phyloP scores from a whole-genome alignment of 2,113 vertebrate genomes.

The Mionectes macconnelli region DNA sequence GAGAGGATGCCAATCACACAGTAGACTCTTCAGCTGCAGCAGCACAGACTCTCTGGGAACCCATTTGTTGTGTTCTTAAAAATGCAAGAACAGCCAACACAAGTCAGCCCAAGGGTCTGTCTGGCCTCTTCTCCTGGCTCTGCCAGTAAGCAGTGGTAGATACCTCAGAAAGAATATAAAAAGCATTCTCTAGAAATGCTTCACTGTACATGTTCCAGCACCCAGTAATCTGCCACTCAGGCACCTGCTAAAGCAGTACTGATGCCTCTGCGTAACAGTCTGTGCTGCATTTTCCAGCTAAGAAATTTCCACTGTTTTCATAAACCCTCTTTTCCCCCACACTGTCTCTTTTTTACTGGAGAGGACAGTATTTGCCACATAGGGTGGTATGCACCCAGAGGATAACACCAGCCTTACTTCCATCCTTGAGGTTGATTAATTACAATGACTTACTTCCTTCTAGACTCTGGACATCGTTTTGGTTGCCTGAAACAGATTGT shows the following conservation, averaged over 20 bases:
- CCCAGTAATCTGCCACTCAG: neutral
- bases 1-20: neutral
- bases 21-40: neutral
- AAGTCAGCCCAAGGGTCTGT: neutral
- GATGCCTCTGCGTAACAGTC: neutral
- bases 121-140: neutral
- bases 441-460: neutral
- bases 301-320: neutral
- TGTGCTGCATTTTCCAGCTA: neutral
- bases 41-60: neutral
- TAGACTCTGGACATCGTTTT: neutral
- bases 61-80: neutral
- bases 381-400: neutral
- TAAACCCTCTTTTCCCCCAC: neutral
- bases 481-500: neutral
- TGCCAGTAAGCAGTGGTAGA: neutral
- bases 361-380: neutral
- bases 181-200: neutral
- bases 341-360: neutral
- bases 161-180: neutral
- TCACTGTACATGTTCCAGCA: neutral
- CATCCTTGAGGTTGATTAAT: neutral
- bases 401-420: neutral
- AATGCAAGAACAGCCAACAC: accelerated
- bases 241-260: neutral